Conservation (phyloP, 2,888 invertebrate genomes). For the Cephus rjabovi region DNA sequence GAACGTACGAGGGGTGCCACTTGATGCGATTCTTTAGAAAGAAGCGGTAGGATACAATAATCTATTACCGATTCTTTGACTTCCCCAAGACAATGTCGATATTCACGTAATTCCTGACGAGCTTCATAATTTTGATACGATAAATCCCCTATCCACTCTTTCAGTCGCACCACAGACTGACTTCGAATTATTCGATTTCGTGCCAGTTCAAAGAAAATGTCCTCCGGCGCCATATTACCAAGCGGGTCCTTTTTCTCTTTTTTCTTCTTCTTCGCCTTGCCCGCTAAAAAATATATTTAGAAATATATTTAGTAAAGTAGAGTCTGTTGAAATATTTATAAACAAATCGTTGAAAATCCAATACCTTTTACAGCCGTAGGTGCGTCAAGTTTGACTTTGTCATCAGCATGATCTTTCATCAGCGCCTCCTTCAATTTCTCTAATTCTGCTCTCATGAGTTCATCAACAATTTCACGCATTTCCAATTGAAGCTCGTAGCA, state of each 20-base stretch:
- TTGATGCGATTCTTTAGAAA: conserved; percentile 55
- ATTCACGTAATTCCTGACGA: conserved; percentile 63
- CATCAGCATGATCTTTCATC: conserved; percentile 62
- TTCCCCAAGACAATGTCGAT: conserved; percentile 72
- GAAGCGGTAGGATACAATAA: conserved; percentile 73
- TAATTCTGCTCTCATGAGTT: conserved; percentile 73
- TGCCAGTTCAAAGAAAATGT: conserved; percentile 80
- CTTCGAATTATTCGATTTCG: conserved; percentile 77
- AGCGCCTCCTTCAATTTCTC: conserved; percentile 69
- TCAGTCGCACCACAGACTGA: conserved; percentile 72
- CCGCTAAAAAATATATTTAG: conserved; percentile 9
- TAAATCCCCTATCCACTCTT: conserved; percentile 78
- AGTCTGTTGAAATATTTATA: background rate
- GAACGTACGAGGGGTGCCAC: conserved; percentile 50
- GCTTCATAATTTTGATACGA: conserved; percentile 73
- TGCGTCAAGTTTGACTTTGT: conserved; percentile 30
- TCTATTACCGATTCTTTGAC: conserved; percentile 72
- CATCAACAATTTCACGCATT: conserved; percentile 78
- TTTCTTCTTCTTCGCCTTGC: conserved; percentile 30
- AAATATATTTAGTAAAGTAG: no score
- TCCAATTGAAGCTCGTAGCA: conserved; percentile 75
- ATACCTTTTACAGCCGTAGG: conserved; percentile 35
- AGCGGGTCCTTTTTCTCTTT: conserved; percentile 73
- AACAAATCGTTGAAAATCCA: background rate
- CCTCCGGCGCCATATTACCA: conserved; percentile 72